Conservation (phyloP, 1,140 invertebrate genomes). For the Bilobella aurantiaca region DNA sequence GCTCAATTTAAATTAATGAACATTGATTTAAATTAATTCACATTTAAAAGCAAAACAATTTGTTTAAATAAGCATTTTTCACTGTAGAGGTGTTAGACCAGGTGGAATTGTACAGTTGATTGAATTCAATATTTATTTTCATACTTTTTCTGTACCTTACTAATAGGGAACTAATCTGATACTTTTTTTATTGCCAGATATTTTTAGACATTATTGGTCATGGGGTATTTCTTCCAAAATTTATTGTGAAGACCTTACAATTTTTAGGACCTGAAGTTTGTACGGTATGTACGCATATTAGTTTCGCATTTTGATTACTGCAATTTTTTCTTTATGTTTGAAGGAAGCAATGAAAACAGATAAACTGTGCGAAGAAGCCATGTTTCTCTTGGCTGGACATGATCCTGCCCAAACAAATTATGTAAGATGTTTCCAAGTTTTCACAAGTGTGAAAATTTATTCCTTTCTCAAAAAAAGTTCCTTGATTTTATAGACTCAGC, state of each 20-base stretch:
- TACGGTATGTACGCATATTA: conserved; percentile 6
- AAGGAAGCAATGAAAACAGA: not conserved
- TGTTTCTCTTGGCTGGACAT: not conserved
- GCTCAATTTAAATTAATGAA: too few species aligned
- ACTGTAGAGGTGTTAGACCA: too few species aligned
- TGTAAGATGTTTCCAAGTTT: not conserved
- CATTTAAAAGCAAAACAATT: too few species aligned
- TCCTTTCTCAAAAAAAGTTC: not conserved
- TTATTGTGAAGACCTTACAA: not conserved
- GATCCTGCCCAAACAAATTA: conserved; percentile 5
- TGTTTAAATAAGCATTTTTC: not conserved
- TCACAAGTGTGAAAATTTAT: not conserved
- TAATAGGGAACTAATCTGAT: too few species aligned
- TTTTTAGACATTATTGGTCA: conserved; percentile 3
- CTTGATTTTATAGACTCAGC: not conserved
- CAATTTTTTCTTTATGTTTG: not conserved
- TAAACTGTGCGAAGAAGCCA: not conserved
- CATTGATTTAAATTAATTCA: too few species aligned
- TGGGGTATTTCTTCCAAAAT: conserved; percentile 2
- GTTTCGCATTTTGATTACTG: not conserved
- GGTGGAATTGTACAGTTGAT: too few species aligned
- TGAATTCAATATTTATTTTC: too few species aligned
- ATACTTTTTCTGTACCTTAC: too few species aligned
- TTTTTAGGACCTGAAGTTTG: conserved; percentile 3
- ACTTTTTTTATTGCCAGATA: not conserved